phyloP scores from a whole-genome alignment of 2,888 invertebrate species.

The Elgonia sp. region DNA sequence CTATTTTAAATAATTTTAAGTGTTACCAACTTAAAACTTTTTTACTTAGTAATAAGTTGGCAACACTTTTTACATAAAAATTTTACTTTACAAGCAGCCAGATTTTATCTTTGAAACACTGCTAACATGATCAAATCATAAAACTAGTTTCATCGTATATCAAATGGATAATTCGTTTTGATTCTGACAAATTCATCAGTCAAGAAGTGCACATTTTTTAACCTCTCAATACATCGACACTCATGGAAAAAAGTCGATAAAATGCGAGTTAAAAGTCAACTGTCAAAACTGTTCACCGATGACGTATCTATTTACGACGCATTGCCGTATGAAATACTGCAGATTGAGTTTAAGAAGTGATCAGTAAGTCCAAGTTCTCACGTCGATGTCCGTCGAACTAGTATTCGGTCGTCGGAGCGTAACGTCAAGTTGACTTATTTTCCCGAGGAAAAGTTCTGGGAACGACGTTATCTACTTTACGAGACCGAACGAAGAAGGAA shows the following conservation, averaged over 20 bases:
- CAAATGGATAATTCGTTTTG: too few species aligned
- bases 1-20: too few species aligned
- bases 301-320: slow-evolving; percentile 56
- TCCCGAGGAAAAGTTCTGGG: slow-evolving; percentile 16
- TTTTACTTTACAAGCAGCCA: too few species aligned
- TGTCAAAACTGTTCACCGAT: slow-evolving; percentile 19
- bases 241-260: not conserved
- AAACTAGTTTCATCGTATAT: too few species aligned
- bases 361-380: slow-evolving; percentile 51
- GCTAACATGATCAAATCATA: too few species aligned
- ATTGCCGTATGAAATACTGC: slow-evolving; percentile 53
- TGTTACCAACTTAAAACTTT: too few species aligned
- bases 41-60: too few species aligned
- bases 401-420: slow-evolving; percentile 16
- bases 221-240: too few species aligned
- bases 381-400: slow-evolving; percentile 34
- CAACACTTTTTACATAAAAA: too few species aligned
- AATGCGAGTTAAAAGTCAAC: slow-evolving; percentile 15
- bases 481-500: not conserved
- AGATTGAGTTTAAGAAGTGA: slow-evolving; percentile 66
- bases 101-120: too few species aligned
- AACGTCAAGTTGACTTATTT: slow-evolving; percentile 11
- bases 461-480: slow-evolving; percentile 38
- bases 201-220: too few species aligned
- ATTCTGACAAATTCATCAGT: too few species aligned